phyloP scores from a whole-genome alignment of 1,140 invertebrate species.

The Drosophila bocki region DNA sequence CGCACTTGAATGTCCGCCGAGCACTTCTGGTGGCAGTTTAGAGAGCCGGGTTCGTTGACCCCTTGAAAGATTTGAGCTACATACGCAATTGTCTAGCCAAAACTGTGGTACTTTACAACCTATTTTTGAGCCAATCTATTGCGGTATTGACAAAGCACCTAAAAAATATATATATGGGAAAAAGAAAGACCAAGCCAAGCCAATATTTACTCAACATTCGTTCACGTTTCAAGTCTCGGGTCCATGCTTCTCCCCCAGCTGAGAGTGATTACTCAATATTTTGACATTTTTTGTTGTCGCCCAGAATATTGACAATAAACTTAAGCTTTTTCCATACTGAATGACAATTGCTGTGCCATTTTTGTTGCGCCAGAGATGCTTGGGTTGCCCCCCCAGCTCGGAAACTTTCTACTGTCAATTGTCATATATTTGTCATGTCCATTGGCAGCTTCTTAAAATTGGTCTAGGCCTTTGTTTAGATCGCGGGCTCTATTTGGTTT shows the following conservation, averaged over 20 bases:
- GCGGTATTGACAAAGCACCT: constrained; percentile 71
- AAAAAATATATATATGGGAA: constrained; percentile 16
- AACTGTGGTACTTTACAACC: constrained; percentile 39
- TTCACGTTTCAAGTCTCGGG: constrained; percentile 60
- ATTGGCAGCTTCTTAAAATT: constrained; percentile 79
- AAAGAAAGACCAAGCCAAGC: constrained; percentile 55
- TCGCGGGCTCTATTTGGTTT: constrained; percentile 10
- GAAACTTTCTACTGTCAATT: constrained; percentile 80
- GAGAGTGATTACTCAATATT: constrained; percentile 79
- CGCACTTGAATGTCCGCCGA: constrained; percentile 21
- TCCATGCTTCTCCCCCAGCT: constrained; percentile 48
- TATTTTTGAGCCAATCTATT: constrained; percentile 60
- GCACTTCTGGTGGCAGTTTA: constrained; percentile 18
- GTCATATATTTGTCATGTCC: constrained; percentile 69
- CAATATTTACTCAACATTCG: constrained; percentile 76
- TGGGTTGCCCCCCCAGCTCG: constrained; percentile 52
- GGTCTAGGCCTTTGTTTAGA: constrained; percentile 70
- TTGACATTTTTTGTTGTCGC: constrained; percentile 65
- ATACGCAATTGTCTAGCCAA: constrained; percentile 51
- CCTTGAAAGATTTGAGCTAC: constrained; percentile 53
- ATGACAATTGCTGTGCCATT: constrained; percentile 83
- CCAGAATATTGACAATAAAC: constrained; percentile 81
- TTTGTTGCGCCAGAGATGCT: constrained; percentile 33
- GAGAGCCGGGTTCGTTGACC: constrained; percentile 58
- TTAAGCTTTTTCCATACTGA: constrained; percentile 77